Percentiles rank a stretch among this genome's conserved stretches.
These are phyloP conservation scores for Stictonetta naevosa DNA, from an alignment of 2,113 vertebrate species.

Conservation along the genomic window DNA sequence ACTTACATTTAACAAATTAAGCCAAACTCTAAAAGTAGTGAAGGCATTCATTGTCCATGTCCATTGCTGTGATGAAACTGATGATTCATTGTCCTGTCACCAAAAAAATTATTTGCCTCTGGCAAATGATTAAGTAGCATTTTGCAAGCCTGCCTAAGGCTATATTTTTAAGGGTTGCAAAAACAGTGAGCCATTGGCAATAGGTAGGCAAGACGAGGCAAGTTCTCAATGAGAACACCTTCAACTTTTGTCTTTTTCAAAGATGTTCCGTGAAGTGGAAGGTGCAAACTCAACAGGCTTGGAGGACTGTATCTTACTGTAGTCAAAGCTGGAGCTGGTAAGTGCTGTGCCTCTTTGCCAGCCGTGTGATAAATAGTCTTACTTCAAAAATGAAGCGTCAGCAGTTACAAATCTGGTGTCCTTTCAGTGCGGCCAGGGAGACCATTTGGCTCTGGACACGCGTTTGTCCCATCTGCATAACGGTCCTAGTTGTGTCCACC, in stretches of 20 bases:
- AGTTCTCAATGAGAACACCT: not conserved
- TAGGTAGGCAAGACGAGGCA: slow-evolving; percentile 20
- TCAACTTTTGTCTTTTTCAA: slow-evolving; percentile 34
- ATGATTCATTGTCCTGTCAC: slow-evolving; percentile 62
- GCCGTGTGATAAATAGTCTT: not conserved
- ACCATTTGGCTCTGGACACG: not conserved
- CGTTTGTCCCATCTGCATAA: fast-evolving
- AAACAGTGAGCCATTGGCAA: slow-evolving; percentile 21
- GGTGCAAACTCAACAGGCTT: not conserved
- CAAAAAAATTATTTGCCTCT: slow-evolving; percentile 17
- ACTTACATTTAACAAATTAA: not conserved
- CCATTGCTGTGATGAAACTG: not conserved
- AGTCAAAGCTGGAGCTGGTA: not conserved
- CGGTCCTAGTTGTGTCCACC: not conserved
- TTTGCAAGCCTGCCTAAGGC: slow-evolving; percentile 40
- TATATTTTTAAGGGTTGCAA: slow-evolving; percentile 15
- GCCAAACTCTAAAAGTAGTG: not conserved
- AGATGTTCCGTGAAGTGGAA: not conserved
- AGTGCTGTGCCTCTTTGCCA: not conserved
- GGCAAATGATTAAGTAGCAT: slow-evolving; percentile 60
- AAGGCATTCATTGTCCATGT: not conserved
- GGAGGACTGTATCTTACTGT: not conserved
- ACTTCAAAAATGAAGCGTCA: not conserved
- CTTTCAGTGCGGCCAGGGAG: not conserved
- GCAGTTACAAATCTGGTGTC: not conserved